Evolutionary conservation across 2,888 invertebrate species (phyloP).

Genomic region (Nomada flava): DNA sequence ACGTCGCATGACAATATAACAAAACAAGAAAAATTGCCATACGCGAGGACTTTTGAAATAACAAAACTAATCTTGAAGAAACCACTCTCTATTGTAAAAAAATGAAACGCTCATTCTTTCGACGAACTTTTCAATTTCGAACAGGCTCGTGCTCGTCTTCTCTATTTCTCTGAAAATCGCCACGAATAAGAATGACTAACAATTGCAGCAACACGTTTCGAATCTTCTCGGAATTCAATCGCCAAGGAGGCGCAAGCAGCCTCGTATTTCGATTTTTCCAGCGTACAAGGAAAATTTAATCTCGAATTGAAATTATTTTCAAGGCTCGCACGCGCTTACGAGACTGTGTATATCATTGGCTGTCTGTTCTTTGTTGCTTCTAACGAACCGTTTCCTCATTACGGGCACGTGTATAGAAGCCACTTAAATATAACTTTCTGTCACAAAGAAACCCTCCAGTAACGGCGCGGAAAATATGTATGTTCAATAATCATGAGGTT

Average conservation of each 20-base stretch:
- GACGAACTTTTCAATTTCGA: too few relatives aligned
- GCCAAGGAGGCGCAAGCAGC: not conserved
- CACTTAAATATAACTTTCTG: constrained; percentile 51
- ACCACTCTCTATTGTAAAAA: too few relatives aligned
- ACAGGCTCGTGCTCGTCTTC: not conserved
- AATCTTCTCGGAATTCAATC: too few relatives aligned
- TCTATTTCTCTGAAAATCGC: constrained; percentile 13
- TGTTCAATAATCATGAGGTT: constrained; percentile 2
- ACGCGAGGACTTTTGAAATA: too few relatives aligned
- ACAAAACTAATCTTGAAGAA: too few relatives aligned
- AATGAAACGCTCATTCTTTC: too few relatives aligned
- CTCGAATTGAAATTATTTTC: constrained; percentile 24
- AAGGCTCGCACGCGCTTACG: constrained; percentile 6
- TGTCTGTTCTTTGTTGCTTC: constrained; percentile 45
- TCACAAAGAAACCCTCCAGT: constrained; percentile 33
- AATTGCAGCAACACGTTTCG: not conserved
- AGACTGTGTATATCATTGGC: constrained; percentile 21
- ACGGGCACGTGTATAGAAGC: constrained; percentile 39
- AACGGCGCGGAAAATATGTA: constrained; percentile 21
- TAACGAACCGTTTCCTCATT: constrained; percentile 59
- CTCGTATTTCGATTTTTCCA: constrained; percentile 13
- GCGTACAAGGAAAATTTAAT: constrained; percentile 32
- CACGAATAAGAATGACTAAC: not conserved
- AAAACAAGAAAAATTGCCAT: too few relatives aligned
- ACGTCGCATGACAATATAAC: too few relatives aligned